A percentile compares a stretch with the other conserved stretches of the same genome.
phyloP scores from a whole-genome alignment of 1,140 invertebrate species.

The Drosophila sp. region DNA sequence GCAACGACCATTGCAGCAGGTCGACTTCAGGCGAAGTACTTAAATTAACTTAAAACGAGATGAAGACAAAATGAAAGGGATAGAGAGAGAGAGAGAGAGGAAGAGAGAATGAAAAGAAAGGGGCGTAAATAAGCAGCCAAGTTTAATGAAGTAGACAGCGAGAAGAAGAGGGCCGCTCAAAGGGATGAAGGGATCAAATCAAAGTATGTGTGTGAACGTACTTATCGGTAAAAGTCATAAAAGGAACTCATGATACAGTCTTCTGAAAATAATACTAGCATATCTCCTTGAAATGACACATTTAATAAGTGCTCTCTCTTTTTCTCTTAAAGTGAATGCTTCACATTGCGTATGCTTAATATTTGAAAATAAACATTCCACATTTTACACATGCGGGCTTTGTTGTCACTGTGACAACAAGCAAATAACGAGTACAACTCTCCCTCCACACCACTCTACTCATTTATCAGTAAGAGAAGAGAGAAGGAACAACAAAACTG shows the following conservation, averaged over 20 bases:
- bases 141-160: conserved; percentile 35
- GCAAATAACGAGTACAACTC: conserved; percentile 26
- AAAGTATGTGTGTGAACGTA: neutral
- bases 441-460: conserved; percentile 17
- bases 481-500: conserved; percentile 39
- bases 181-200: conserved; percentile 7
- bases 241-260: neutral
- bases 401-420: conserved; percentile 2
- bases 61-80: neutral
- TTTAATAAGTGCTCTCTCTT: neutral
- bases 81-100: conserved; percentile 5
- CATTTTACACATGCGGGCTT: neutral
- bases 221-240: neutral
- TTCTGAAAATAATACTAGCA: neutral
- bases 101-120: neutral
- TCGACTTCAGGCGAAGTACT: conserved; percentile 25
- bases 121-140: conserved; percentile 41
- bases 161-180: conserved; percentile 6
- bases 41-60: conserved; percentile 53
- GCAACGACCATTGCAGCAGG: neutral
- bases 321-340: neutral
- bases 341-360: conserved; percentile 30
- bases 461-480: conserved; percentile 56
- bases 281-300: neutral
- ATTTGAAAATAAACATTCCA: conserved; percentile 4